Evolutionary conservation across 2,113 vertebrate species (phyloP).

Genomic region (Ammodytes marinus): DNA sequence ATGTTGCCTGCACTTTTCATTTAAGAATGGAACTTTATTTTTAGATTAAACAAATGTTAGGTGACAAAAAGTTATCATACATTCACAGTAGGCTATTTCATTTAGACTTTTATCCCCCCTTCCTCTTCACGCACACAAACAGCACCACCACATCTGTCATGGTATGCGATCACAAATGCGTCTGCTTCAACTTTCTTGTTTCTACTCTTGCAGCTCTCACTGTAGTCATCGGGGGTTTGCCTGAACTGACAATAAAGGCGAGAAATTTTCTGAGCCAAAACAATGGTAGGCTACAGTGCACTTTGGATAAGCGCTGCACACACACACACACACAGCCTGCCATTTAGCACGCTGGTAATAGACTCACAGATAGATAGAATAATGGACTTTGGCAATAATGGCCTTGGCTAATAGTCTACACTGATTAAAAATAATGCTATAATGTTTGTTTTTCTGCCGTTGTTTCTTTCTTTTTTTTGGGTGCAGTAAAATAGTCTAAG

Average conservation of each 20-base stretch:
- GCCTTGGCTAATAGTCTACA: conserved; percentile 72
- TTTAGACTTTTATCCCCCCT: conserved; percentile 32
- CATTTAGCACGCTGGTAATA: conserved; percentile 79
- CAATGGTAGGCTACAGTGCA: conserved; percentile 78
- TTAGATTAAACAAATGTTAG: conserved; percentile 48
- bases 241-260: conserved; percentile 82
- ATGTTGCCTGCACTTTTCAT: conserved; percentile 22
- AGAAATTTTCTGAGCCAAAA: conserved; percentile 79
- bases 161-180: conserved; percentile 82
- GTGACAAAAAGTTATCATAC: conserved; percentile 49
- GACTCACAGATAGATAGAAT: conserved; percentile 73
- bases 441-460: conserved; percentile 58
- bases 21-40: conserved; percentile 33
- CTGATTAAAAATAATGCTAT: conserved; percentile 81
- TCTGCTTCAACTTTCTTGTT: conserved; percentile 83
- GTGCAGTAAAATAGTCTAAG: conserved; percentile 50
- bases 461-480: conserved; percentile 7
- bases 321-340: conserved; percentile 67
- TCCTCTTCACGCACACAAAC: conserved; percentile 38
- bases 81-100: conserved; percentile 54
- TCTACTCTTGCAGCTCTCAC: conserved; percentile 80
- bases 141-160: conserved; percentile 75
- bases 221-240: conserved; percentile 82
- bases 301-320: conserved; percentile 76
- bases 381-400: conserved; percentile 79